Evolutionary conservation across 2,888 invertebrate genomes (phyloP), one percentile per base, ranked within the genome.

Genomic region (Dusona sp.): DNA sequence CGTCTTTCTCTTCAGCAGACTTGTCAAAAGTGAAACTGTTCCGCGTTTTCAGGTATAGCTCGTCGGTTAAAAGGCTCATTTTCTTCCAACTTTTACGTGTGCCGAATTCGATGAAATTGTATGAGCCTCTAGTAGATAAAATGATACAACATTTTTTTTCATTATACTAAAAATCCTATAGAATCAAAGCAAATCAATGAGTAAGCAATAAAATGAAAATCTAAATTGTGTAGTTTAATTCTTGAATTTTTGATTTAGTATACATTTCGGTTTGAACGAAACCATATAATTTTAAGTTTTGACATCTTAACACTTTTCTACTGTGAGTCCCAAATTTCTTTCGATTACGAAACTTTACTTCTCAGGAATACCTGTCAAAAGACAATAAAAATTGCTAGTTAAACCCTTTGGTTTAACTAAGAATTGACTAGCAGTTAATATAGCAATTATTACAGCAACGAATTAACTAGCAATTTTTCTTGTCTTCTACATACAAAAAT

Each of bases 11-110:
- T 48, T 64, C 8, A 29, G n/a, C 57, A 54, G 42, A 25, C 51
- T 78, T 79, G 75, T 79, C 81, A 87, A 84, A 87, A 87, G 86
- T 87, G 86, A 87, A 87, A 87, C 84, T 75, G 81, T 70, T 80
- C 54, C 75, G 45, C 81, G 78, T 81, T 84, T 86, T 86, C 86
- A 83, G 83, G 81, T 33, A 51, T 73, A 57, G 79, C 75, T 54
- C 77, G 45, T 22, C 68, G 8, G 65, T 54, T 42, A 45, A 42
- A 70, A 33, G 51, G 78, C 68, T 73, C 74, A 65, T 77, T 65
- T 61, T 61, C 25, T 36, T 54, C 33, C 29, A 38, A 33, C 22
- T 67, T 11, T 38, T 79, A 84, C 86, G 83, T 84, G 86, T 38
- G n/a, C 45, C 81, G 83, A 86, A 86, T 84, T 22, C 36, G 72